Evolutionary conservation across 2,113 vertebrate genomes (phyloP), one percentile per base, ranked within the genome.

Genomic region (Poeciliopsis retropinna): DNA sequence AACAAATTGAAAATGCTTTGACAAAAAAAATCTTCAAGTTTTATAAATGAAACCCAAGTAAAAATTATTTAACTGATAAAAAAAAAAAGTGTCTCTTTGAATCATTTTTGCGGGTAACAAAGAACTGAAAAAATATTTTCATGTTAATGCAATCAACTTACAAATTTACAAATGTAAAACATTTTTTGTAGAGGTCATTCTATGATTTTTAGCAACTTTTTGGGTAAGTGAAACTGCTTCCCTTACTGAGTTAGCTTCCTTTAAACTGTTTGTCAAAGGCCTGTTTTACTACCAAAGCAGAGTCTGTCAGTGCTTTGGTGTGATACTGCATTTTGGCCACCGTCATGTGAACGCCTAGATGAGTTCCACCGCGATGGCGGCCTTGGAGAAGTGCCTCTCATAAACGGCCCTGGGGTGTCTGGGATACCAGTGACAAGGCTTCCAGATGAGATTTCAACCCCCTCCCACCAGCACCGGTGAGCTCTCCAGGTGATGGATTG

Each of bases 401-500:
- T 88, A 85, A 88, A 85, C 73, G 75, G 73, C 78, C 78, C 65
- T 84, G 0, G 87, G 82, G 81, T 70, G 80, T 79, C 88, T 85
- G 68, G 82, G 88, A 92, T 93, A 92, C 89, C 92, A 90, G 91
- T 90, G 91, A 86, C 83, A 86, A 87, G 87, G 90, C 79, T 76
- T 76, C 66, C 68, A 93, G 93, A 93, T 93, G 93, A 94, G 92
- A 94, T 94, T 90, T 85, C 85, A 69, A 76, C 87, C 80, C 83
- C 87, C 54, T 65, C 70, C 71, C 77, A 39, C 64, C 79, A 60
- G 51, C 74, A 73, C 78, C 29, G 72, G 80, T 74, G 51, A 80
- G 85, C 78, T 64, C 79, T 67, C 74, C 87, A 85, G 78, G 89
- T 94, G 94, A 95, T 95, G 91, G 92, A 94, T 94, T 92, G 91